Evolutionary conservation across 2,113 vertebrate genomes (phyloP), one percentile per base, ranked within the genome.

Genomic region (Phyllostomus discolor): DNA sequence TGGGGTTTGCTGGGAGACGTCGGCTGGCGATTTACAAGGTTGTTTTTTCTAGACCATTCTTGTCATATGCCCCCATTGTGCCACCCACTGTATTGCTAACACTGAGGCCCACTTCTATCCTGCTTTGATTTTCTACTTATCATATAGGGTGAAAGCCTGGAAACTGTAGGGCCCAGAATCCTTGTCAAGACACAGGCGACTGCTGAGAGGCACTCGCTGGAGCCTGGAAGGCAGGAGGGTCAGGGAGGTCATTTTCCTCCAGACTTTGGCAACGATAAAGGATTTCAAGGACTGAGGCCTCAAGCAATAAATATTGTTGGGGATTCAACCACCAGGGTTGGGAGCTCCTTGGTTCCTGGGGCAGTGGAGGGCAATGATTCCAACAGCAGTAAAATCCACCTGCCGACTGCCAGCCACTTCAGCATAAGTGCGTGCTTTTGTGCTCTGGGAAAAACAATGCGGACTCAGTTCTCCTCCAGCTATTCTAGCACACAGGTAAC

Each of bases 71-170:
- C 15, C 50, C n/a, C 31, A 52, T 10, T 35, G 24, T 84, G 48
- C 5, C 66, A 87, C 66, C 57, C 46, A 64, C 0, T 14, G 1
- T 87, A 33, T 5, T 5, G 15, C 14, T 33, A 15, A 41, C 41
- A 31, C 22, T 86, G 26, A 79, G 31, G 86, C 24, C 17, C 48
- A n/a, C n/a, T 93, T 75, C 41, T 5, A 90, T 4, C 16, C 50
- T 50, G 31, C 67, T 90, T 78, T 87, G 48, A 28, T 80, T 93
- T 72, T n/a, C n/a, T 88, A 11, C 95, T 59, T 73, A 17, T 33
- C 12, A 2, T 22, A 80, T 33, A 43, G 33, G 11, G n/a, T 79
- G n/a, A 62, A 35, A 93, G 2, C 17, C 57, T 75, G 33, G 38
- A 90, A 91, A 92, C 7, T 5, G 1, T 69, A 33, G 48, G 33